These are phyloP conservation scores for Trachelus tabidus DNA, from an alignment of 2,888 invertebrate genomes.

Conservation along the genomic window DNA sequence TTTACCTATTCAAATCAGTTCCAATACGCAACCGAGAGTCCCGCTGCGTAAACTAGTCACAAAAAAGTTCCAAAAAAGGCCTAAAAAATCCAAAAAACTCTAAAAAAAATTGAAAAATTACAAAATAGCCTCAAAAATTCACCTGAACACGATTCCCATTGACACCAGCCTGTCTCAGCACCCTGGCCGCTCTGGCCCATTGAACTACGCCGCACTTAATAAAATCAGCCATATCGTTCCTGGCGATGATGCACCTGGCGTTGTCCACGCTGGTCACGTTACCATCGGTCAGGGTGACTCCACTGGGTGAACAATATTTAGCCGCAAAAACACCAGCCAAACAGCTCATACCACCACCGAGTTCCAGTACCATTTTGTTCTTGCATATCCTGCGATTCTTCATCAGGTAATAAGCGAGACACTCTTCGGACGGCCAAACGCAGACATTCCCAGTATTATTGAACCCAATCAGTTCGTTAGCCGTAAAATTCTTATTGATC, in stretches of 20 bases:
- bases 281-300: conserved; percentile 81
- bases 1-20: background rate
- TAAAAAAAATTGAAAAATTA: background rate
- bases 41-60: background rate
- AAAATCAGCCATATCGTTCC: conserved; percentile 71
- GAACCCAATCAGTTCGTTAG: conserved; percentile 81
- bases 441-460: conserved; percentile 85
- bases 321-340: conserved; percentile 80
- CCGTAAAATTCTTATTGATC: conserved; percentile 73
- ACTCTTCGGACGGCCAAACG: conserved; percentile 85
- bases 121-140: conserved; percentile 11
- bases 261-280: conserved; percentile 81
- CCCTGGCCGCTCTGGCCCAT: conserved; percentile 57
- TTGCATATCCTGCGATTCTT: conserved; percentile 74
- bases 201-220: conserved; percentile 65
- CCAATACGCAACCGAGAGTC: background rate
- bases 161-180: conserved; percentile 41
- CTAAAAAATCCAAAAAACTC: background rate
- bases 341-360: conserved; percentile 89
- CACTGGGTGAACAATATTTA: conserved; percentile 73
- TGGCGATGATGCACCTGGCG: conserved; percentile 74
- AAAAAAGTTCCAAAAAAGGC: background rate
- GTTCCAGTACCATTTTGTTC: conserved; percentile 78
- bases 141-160: conserved; percentile 51
- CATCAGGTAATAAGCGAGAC: conserved; percentile 76